phyloP scores from a whole-genome alignment of 1,140 invertebrate species.

The Philopotamus ludificatus region DNA sequence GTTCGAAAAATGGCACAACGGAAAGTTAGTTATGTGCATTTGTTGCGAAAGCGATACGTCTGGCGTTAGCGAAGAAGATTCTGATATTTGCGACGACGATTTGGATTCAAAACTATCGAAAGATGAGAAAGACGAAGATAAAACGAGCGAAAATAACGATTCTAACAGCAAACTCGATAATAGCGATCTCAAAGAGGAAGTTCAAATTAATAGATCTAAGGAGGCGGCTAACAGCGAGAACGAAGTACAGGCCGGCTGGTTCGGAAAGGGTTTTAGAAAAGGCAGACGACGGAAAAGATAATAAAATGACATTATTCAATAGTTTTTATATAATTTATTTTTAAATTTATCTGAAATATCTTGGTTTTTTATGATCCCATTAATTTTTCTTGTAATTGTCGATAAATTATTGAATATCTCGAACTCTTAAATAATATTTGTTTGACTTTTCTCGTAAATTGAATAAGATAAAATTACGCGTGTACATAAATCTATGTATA shows the following conservation, averaged over 20 bases:
- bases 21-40: conserved; percentile 56
- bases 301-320: too few relatives aligned
- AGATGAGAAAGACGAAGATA: conserved; percentile 38
- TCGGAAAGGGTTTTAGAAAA: conserved; percentile 60
- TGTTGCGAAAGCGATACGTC: conserved; percentile 58
- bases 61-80: conserved; percentile 48
- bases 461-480: too few relatives aligned
- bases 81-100: background rate
- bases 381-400: too few relatives aligned
- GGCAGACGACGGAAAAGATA: conserved; percentile 47
- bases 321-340: too few relatives aligned
- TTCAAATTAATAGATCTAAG: conserved; percentile 39
- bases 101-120: background rate
- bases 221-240: conserved; percentile 31
- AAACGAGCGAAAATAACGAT: conserved; percentile 42
- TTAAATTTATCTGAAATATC: too few relatives aligned
- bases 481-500: too few relatives aligned
- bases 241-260: conserved; percentile 59
- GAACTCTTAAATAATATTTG: too few relatives aligned
- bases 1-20: conserved; percentile 52
- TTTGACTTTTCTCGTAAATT: too few relatives aligned
- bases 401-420: too few relatives aligned
- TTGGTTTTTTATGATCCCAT: too few relatives aligned
- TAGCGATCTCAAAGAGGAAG: conserved; percentile 43
- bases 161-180: conserved; percentile 40